Percentiles rank a stretch among this genome's conserved stretches.
Conservation (phyloP, 2,888 invertebrate genomes). For the Eupithecia dodoneata region DNA sequence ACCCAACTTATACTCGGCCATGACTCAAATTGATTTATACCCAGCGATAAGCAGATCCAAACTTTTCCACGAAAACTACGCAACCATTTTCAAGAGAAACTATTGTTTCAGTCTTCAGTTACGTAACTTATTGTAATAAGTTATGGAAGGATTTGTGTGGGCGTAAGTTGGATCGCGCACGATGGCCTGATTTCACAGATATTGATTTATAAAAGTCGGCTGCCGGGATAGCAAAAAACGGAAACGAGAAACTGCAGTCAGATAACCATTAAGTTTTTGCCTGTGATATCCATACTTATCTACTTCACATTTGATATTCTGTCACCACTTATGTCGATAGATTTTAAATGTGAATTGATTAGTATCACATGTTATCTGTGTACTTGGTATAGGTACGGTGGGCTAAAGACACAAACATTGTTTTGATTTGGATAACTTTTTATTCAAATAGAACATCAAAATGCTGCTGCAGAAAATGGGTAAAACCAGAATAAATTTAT, state of each 20-base stretch:
- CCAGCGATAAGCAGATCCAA: constrained; percentile 74
- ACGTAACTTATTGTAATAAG: constrained; percentile 71
- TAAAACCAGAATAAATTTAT: constrained; percentile 43
- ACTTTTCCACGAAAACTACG: constrained; percentile 56
- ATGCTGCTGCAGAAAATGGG: not conserved
- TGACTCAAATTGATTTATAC: constrained; percentile 81
- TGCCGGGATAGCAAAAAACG: constrained; percentile 62
- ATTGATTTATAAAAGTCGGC: constrained; percentile 71
- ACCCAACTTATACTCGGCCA: constrained; percentile 69
- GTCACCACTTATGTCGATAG: not conserved
- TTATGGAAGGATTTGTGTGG: constrained; percentile 74
- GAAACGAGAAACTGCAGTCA: constrained; percentile 52
- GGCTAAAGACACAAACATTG: not conserved
- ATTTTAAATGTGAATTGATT: not conserved
- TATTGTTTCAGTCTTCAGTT: constrained; percentile 65
- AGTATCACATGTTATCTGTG: too few relatives aligned
- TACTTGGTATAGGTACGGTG: not conserved
- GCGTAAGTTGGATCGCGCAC: constrained; percentile 67
- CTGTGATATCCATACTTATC: not conserved
- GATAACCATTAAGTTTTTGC: not conserved
- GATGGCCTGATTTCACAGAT: constrained; percentile 74
- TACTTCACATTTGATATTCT: not conserved
- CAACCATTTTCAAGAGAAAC: constrained; percentile 60
- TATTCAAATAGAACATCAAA: not conserved
- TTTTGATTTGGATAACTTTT: not conserved